phyloP scores from a whole-genome alignment of 2,797 vertebrate genomes.

The Decapterus maruadsi region DNA sequence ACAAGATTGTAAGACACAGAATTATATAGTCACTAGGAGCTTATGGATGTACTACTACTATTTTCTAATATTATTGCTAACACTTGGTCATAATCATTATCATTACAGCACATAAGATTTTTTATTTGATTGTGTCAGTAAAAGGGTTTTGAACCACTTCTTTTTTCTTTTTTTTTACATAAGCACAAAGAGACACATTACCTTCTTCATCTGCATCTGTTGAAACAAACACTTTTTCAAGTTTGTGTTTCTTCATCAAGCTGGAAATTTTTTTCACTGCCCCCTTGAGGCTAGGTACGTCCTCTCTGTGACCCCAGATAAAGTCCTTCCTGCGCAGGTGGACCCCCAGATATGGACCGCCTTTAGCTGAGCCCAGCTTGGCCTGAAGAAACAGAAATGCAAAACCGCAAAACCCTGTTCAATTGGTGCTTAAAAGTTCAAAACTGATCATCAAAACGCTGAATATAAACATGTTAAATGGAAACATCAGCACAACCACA shows the following conservation, averaged over 20 bases:
- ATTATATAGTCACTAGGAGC: neutral
- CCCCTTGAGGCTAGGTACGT: slow-evolving; percentile 93
- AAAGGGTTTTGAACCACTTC: neutral
- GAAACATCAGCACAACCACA: neutral
- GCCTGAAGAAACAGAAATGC: slow-evolving; percentile 77
- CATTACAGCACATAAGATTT: neutral
- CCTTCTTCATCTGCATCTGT: slow-evolving; percentile 93
- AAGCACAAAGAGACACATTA: slow-evolving; percentile 49
- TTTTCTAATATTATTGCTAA: neutral
- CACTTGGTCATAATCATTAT: neutral
- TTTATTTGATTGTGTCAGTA: neutral
- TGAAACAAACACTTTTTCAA: slow-evolving; percentile 92
- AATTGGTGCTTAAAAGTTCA: neutral
- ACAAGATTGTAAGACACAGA: slow-evolving; percentile 7
- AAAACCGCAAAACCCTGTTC: neutral
- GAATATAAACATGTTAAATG: neutral
- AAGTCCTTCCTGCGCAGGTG: slow-evolving; percentile 97
- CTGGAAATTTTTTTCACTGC: slow-evolving; percentile 90
- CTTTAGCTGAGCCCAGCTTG: slow-evolving; percentile 88
- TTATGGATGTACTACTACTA: neutral
- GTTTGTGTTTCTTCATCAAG: slow-evolving; percentile 89
- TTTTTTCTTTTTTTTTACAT: neutral
- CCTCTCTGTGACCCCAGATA: slow-evolving; percentile 96
- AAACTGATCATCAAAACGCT: neutral
- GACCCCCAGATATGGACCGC: slow-evolving; percentile 92